phyloP scores from a whole-genome alignment of 2,797 vertebrate species.

The Tragopan temminckii region DNA sequence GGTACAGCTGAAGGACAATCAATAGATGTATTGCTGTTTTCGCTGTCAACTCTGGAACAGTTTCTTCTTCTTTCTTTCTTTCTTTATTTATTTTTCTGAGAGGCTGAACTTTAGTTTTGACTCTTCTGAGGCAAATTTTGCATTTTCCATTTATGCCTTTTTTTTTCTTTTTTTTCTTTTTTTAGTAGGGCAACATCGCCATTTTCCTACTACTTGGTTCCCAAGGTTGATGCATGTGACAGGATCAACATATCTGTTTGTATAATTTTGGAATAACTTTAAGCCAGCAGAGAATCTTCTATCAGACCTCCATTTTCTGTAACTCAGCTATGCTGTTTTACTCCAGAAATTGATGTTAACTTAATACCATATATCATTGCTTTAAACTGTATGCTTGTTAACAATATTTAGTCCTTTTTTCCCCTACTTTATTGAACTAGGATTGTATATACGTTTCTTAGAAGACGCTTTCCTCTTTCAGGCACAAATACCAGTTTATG shows the following conservation, averaged over 20 bases:
- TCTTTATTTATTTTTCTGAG: not conserved
- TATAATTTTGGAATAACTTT: not conserved
- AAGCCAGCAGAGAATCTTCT: not conserved
- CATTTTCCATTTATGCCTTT: accelerated
- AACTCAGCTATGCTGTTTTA: accelerated
- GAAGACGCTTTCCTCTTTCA: not conserved
- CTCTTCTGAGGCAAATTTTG: not conserved
- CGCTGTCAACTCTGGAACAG: not conserved
- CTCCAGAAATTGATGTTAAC: not conserved
- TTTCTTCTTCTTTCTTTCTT: not conserved
- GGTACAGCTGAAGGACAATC: not conserved
- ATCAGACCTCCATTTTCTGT: not conserved
- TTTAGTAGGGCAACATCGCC: not conserved
- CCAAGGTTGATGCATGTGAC: not conserved
- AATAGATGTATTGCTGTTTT: not conserved
- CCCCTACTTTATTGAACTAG: not conserved
- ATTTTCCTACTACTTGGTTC: not conserved
- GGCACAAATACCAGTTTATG: not conserved
- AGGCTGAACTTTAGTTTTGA: not conserved
- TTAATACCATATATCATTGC: accelerated
- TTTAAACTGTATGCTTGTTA: not conserved
- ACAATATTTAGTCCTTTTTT: not conserved
- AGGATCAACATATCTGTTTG: not conserved
- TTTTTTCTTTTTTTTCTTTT: not conserved
- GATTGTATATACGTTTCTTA: not conserved